Base-by-base conservation (phyloP, 2,113 vertebrate species). In the Perccottus glenii region DNA sequence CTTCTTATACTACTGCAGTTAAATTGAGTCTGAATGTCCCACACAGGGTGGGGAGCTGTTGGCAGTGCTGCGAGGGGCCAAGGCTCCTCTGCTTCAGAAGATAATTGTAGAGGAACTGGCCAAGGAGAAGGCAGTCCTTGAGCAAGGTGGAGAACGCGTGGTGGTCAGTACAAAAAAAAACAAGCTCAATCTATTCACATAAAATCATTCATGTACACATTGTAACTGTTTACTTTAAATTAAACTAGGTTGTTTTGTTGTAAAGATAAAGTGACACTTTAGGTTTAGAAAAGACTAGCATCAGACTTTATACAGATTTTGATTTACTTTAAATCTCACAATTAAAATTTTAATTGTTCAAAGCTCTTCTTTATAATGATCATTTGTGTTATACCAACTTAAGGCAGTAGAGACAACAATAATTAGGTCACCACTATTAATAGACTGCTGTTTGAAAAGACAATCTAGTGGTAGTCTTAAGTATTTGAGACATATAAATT, bases 21-120 rank as follows among this genome's bases (percentile, higher is more conserved):
- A 19, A 48, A 43, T 15, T 16, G 3, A 33, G 3, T 45, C 56
- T 69, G 15, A 75, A 62, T 16, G 77, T 60, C 27, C 36, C 74
- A 69, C 80, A 50, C 73, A 99, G 97, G 93, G 93, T 19, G 96
- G 96, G 36, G 91, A 94, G 51, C 67, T 98, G 64, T 94, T 96
- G 77, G 93, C 93, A 4, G 90, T 93, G 67, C 87, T 99, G 68
- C 90, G 93, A 72, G 96, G 96, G 38, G 94, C 80, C 1, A 94
- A 98, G 0, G 93, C 92, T 58, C 95, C 95, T 0, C 63, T 96
- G 71, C 93, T 99, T 66, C 94, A 94, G 86, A 96, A 86, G 85
- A 95, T 90, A 73, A 93, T 98, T 62, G 72, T 93, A 38, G 92
- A 95, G n/a, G 93, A 96, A 68, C 87, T 99, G 78, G 82, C 85